phyloP scores from a whole-genome alignment of 2,888 invertebrate species.

The Oxystoma pomonae region DNA sequence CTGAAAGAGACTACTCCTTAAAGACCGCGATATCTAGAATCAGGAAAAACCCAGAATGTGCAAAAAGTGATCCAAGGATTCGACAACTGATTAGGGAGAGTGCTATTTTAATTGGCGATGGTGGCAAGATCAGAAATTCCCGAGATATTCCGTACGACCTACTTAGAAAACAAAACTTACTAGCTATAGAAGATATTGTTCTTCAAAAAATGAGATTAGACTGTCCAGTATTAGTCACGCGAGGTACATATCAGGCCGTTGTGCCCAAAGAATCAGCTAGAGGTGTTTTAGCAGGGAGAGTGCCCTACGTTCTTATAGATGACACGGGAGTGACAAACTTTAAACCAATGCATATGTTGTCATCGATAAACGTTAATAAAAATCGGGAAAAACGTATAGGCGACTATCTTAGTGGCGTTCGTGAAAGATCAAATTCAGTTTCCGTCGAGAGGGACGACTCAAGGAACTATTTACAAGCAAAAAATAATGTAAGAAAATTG shows the following conservation, averaged over 20 bases:
- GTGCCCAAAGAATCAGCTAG: constrained; percentile 72
- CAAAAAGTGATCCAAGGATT: constrained; percentile 64
- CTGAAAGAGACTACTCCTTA: constrained; percentile 61
- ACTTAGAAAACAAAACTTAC: constrained; percentile 63
- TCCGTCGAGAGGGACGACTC: constrained; percentile 28
- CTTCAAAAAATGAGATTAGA: constrained; percentile 56
- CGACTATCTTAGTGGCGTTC: constrained; percentile 37
- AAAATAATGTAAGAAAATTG: constrained; percentile 38
- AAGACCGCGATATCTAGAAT: constrained; percentile 59
- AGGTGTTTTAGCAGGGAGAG: constrained; percentile 68
- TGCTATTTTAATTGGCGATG: constrained; percentile 53
- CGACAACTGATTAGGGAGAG: constrained; percentile 69
- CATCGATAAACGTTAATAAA: constrained; percentile 51
- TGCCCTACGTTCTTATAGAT: constrained; percentile 72
- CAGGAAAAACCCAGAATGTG: constrained; percentile 62
- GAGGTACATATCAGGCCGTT: constrained; percentile 70
- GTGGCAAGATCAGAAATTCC: constrained; percentile 57
- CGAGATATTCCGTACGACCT: constrained; percentile 66
- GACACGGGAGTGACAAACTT: constrained; percentile 73
- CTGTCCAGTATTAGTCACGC: constrained; percentile 66
- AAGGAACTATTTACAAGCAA: constrained; percentile 32
- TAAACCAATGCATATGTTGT: constrained; percentile 71
- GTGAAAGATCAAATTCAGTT: constrained; percentile 28
- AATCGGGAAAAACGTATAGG: constrained; percentile 38
- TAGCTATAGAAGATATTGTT: constrained; percentile 74